phyloP scores from a whole-genome alignment of 2,797 vertebrate genomes.

The Momotus momota region DNA sequence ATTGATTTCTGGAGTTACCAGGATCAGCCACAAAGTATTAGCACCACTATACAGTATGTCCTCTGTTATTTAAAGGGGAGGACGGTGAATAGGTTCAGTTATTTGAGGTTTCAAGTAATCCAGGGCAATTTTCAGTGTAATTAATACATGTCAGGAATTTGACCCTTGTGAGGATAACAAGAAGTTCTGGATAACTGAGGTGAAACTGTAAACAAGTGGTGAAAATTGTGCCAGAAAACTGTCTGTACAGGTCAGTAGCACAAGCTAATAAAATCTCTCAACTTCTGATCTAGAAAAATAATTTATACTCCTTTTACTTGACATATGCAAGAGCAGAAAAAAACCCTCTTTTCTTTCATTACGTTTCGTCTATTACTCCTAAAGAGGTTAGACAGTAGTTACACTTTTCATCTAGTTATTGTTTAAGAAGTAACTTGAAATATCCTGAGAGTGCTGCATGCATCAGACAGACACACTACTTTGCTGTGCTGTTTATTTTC shows the following conservation, averaged over 20 bases:
- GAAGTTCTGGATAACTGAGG: conserved; percentile 30
- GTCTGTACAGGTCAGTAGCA: conserved; percentile 9
- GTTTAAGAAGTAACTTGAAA: neutral
- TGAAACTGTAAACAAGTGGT: conserved; percentile 25
- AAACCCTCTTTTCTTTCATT: neutral
- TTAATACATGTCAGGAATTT: conserved; percentile 64
- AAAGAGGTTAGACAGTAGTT: conserved; percentile 14
- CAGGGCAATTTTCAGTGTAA: conserved; percentile 58
- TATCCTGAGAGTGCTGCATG: neutral
- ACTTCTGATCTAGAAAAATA: conserved; percentile 28
- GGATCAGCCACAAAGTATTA: conserved; percentile 4
- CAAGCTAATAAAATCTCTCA: conserved; percentile 51
- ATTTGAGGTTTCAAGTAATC: conserved; percentile 62
- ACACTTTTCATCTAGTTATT: too few relatives aligned
- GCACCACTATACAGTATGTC: neutral
- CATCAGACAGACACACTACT: neutral
- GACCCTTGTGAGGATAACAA: conserved; percentile 51
- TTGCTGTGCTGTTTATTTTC: neutral
- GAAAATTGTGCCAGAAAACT: conserved; percentile 36
- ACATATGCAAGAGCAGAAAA: neutral
- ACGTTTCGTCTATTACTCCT: conserved; percentile 4
- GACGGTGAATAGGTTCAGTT: conserved; percentile 7
- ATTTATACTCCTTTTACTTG: conserved; percentile 14
- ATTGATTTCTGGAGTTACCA: conserved; percentile 52
- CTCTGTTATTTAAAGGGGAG: conserved; percentile 50